A percentile compares a stretch with the other conserved stretches of the same genome.
These are phyloP conservation scores for Brachionichthys hirsutus DNA, from an alignment of 2,113 vertebrate genomes.

Conservation along the genomic window DNA sequence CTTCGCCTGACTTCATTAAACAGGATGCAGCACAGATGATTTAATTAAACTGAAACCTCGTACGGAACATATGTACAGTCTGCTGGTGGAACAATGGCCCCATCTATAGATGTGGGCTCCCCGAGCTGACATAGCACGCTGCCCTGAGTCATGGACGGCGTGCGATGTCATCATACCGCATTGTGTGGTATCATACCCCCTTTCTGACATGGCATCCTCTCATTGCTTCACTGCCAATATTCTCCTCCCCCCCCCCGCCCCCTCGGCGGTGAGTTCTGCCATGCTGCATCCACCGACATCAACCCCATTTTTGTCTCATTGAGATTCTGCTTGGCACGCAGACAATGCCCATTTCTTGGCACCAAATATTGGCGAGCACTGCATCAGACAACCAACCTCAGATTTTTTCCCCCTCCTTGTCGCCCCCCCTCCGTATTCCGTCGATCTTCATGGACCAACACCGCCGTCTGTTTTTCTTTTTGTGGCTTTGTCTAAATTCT, in stretches of 20 bases:
- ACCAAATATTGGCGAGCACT: slow-evolving; percentile 53
- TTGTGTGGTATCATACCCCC: slow-evolving; percentile 42
- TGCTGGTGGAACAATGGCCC: slow-evolving; percentile 38
- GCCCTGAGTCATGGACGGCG: slow-evolving; percentile 38
- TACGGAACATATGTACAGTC: slow-evolving; percentile 44
- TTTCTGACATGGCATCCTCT: slow-evolving; percentile 59
- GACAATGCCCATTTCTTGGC: slow-evolving; percentile 70
- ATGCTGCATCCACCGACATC: slow-evolving; percentile 60
- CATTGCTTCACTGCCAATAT: slow-evolving; percentile 59
- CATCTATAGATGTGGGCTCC: slow-evolving; percentile 23
- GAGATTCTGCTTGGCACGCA: slow-evolving; percentile 71
- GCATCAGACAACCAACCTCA: slow-evolving; percentile 43
- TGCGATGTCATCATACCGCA: slow-evolving; percentile 32
- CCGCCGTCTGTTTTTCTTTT: slow-evolving; percentile 43
- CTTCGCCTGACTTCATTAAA: slow-evolving; percentile 16
- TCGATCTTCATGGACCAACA: slow-evolving; percentile 49
- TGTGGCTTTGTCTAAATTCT: background rate
- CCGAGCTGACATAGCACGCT: slow-evolving; percentile 8
- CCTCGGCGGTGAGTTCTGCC: slow-evolving; percentile 53
- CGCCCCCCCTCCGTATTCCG: slow-evolving; percentile 28
- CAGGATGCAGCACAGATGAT: slow-evolving; percentile 26
- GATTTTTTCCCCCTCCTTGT: slow-evolving; percentile 39
- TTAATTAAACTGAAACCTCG: slow-evolving; percentile 13
- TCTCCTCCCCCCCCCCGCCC: slow-evolving; percentile 59
- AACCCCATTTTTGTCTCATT: slow-evolving; percentile 56